Evolutionary conservation across 2,797 vertebrate species (phyloP).

Genomic region (Ctenopoma kingsleyae): DNA sequence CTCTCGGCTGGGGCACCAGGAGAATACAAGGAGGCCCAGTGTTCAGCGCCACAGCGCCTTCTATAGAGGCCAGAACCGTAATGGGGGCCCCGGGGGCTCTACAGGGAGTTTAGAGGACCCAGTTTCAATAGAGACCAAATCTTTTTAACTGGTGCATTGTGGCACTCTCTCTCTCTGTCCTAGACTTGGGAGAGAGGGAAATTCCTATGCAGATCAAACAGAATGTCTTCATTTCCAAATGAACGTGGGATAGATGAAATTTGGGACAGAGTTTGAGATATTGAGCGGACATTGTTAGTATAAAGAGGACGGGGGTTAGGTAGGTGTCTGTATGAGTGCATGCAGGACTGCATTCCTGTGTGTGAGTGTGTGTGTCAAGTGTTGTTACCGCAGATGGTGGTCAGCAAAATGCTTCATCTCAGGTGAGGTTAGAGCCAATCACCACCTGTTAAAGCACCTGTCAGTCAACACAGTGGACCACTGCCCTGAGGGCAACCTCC

Average conservation of each 20-base stretch:
- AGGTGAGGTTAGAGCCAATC: conserved; percentile 85
- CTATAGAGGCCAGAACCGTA: conserved; percentile 76
- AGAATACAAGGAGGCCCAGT: conserved; percentile 83
- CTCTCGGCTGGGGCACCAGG: conserved; percentile 76
- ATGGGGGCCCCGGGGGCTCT: conserved; percentile 73
- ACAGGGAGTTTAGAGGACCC: conserved; percentile 79
- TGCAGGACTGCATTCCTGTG: conserved; percentile 11
- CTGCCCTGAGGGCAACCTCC: conserved; percentile 56
- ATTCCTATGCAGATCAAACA: conserved; percentile 83
- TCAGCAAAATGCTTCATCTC: conserved; percentile 54
- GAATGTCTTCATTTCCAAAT: conserved; percentile 79
- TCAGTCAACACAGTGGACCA: conserved; percentile 74
- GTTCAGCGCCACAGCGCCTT: conserved; percentile 75
- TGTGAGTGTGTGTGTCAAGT: conserved; percentile 43
- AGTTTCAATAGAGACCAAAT: conserved; percentile 75
- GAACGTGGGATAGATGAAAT: conserved; percentile 57
- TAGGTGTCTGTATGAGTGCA: conserved; percentile 37
- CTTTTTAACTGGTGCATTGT: conserved; percentile 78
- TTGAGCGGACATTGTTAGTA: conserved; percentile 54
- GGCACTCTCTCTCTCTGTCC: conserved; percentile 64
- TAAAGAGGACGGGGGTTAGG: conserved; percentile 29
- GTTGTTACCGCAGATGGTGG: conserved; percentile 42
- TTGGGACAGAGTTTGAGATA: conserved; percentile 60
- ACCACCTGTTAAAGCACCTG: conserved; percentile 75
- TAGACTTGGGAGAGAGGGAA: conserved; percentile 69